phyloP scores from a whole-genome alignment of 30 jellyfish, hydroid and myxozoan genomes.

The Nemopilema nomurai region DNA sequence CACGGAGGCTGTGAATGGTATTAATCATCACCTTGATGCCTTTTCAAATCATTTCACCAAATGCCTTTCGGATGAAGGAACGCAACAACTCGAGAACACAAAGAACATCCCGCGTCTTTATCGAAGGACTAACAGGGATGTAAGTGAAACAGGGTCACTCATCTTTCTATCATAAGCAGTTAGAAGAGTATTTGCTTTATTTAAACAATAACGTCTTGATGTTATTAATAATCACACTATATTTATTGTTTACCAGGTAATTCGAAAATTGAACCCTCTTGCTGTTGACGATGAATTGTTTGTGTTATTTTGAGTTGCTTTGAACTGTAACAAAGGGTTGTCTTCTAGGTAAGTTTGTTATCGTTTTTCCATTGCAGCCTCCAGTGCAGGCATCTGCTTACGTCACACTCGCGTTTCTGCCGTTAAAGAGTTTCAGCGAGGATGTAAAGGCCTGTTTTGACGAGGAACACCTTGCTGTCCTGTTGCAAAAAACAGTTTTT shows the following conservation, averaged over 20 bases:
- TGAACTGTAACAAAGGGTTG: too few relatives aligned
- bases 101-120: slow-evolving; percentile 91
- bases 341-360: too few relatives aligned
- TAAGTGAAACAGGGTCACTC: too few relatives aligned
- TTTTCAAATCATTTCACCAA: slow-evolving; percentile 31
- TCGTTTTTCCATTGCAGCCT: slow-evolving; percentile 26
- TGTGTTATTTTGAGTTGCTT: too few relatives aligned
- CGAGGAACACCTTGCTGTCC: neutral
- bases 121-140: slow-evolving; percentile 92
- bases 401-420: slow-evolving; percentile 36
- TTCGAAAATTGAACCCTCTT: too few relatives aligned
- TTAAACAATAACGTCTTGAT: too few relatives aligned
- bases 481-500: slow-evolving; percentile 15
- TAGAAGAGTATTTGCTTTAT: too few relatives aligned
- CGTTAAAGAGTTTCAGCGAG: slow-evolving; percentile 32
- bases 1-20: slow-evolving; percentile 16
- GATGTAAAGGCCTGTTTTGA: neutral
- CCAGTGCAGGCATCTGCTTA: slow-evolving; percentile 58
- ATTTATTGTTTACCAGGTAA: too few relatives aligned
- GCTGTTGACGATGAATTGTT: too few relatives aligned
- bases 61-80: slow-evolving; percentile 52
- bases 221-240: too few relatives aligned
- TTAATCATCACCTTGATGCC: slow-evolving; percentile 1
- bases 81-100: slow-evolving; percentile 68
- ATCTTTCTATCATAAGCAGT: too few relatives aligned